Evolutionary conservation across 2,888 invertebrate genomes (phyloP).

Genomic region (Cryptocephalus primarius): DNA sequence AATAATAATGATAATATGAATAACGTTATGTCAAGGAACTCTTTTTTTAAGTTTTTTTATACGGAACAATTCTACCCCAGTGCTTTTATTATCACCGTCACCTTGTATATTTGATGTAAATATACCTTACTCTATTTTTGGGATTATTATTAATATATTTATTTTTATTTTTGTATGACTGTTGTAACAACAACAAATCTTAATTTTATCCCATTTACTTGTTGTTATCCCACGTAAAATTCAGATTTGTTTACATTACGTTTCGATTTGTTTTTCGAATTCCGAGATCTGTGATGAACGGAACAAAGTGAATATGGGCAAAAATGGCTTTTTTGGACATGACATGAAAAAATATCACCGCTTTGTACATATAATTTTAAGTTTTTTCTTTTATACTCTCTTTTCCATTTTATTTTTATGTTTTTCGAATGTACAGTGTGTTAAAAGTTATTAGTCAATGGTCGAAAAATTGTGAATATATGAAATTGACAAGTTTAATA

Average conservation of each 20-base stretch:
- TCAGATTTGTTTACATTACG: constrained; percentile 4
- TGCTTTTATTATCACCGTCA: constrained; percentile 8
- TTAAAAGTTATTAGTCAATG: constrained; percentile 37
- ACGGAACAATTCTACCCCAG: constrained; percentile 11
- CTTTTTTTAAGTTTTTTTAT: constrained; percentile 14
- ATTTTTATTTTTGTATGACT: constrained; percentile 12
- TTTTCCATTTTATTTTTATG: too few species aligned
- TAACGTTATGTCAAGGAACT: neutral
- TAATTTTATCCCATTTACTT: constrained; percentile 9
- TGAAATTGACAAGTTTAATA: constrained; percentile 35
- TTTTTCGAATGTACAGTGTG: constrained; percentile 38
- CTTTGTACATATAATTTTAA: constrained; percentile 37
- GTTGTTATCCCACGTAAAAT: neutral
- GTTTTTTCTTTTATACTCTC: constrained; percentile 20
- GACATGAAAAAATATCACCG: constrained; percentile 24
- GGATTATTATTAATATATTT: constrained; percentile 8
- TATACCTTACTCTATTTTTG: constrained; percentile 2
- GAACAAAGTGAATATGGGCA: constrained; percentile 8
- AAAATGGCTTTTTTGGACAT: too few species aligned
- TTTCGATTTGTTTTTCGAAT: constrained; percentile 20
- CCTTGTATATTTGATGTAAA: constrained; percentile 11
- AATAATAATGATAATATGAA: too few species aligned
- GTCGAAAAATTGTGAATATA: constrained; percentile 38
- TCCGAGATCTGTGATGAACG: constrained; percentile 24
- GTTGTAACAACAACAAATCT: constrained; percentile 15